Base-by-base conservation (phyloP, 1,140 invertebrate genomes). In the Ditylenchus dipsaci region DNA sequence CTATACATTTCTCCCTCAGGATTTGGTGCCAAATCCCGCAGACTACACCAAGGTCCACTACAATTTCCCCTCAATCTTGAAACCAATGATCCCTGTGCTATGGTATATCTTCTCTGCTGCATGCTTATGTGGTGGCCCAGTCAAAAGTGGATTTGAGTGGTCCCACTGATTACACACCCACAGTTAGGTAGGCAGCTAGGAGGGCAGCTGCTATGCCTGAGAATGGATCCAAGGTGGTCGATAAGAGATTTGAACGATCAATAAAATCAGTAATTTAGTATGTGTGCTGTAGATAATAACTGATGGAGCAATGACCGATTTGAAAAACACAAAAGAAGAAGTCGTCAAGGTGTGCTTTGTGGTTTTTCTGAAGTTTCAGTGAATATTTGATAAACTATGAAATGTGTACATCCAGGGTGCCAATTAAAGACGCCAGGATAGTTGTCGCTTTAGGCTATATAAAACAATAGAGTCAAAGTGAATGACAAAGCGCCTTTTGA, bases 221-320 rank as follows among this genome's bases (percentile, higher is more conserved):
- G 78, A 87, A 88, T 33, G 83, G 86, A 66, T 84, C 68, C 43
- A 69, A 71, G 49, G 49, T 53, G 33, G 33, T 5, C 33, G 11
- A 38, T 38, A 38, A 11, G 11, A 38, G 11, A 5, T 38, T 38
- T 11, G 33, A 3, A 38, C 3, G 11, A 38, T 3, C 3, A 5
- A 38, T 38, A 38, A 11, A 38, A 38, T 38, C 11, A 38, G 3
- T 5, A 7, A 21, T 53, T 53, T 53, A 53, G 43, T 89, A 89
- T 88, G 86, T 79, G 85, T 89, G 42, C 79, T 89, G 1, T 82
- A 89, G 0, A 87, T 89, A 61, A 83, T 89, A 7, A 89, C 88
- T 1, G 88, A 89, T 83, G 88, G 88, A 29, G 86, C 88, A 27
- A 88, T 89, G 29, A 88, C 87, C 11, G 88, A 89, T 76, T 88